Conservation (phyloP, 2,113 vertebrate species). For the Indri indri region DNA sequence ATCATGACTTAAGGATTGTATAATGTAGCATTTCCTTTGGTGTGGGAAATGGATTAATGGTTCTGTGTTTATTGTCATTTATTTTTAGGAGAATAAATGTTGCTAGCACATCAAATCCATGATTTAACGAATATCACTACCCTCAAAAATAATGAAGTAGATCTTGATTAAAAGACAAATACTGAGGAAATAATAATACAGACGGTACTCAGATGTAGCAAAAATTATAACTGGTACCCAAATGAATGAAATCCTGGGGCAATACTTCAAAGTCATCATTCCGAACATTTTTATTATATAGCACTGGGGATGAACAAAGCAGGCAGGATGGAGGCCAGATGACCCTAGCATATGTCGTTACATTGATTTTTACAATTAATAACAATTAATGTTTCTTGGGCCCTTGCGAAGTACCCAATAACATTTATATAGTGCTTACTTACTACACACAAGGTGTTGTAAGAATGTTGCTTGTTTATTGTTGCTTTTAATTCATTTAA, state of each 20-base stretch:
- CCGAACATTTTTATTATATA: background rate
- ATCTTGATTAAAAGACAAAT: background rate
- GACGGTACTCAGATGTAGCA: background rate
- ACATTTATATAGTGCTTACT: background rate
- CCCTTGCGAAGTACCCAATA: background rate
- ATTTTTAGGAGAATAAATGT: slow-evolving; percentile 15
- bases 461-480: background rate
- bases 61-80: background rate
- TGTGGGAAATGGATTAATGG: background rate
- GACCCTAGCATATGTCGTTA: background rate
- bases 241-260: background rate
- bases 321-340: background rate
- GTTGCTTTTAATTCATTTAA: background rate
- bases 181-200: background rate
- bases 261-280: background rate
- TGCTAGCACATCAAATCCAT: background rate
- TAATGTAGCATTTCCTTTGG: background rate
- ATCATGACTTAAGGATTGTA: background rate
- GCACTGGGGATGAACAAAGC: background rate
- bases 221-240: background rate
- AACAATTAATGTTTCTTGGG: background rate
- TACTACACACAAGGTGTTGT: background rate
- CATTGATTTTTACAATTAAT: background rate
- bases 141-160: background rate
- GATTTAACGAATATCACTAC: background rate